Conservation (phyloP, 2,888 invertebrate species). For the Drosophila robusta region DNA sequence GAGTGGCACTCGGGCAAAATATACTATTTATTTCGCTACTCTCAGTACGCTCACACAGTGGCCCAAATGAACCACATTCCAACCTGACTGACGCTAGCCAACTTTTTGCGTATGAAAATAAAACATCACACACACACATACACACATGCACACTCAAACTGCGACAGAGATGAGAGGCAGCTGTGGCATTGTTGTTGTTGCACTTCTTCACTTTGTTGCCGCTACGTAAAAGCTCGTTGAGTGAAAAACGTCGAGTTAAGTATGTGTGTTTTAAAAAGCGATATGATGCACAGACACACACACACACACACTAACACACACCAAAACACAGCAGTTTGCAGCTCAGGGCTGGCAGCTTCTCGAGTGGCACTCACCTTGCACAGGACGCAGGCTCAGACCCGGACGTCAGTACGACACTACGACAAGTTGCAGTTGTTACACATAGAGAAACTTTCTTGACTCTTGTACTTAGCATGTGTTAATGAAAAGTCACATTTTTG, state of each 20-base stretch:
- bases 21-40: slow-evolving; percentile 78
- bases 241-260: slow-evolving; percentile 80
- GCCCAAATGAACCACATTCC: slow-evolving; percentile 74
- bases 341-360: slow-evolving; percentile 55
- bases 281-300: slow-evolving; percentile 53
- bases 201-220: slow-evolving; percentile 75
- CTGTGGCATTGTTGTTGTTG: slow-evolving; percentile 62
- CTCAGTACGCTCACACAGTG: slow-evolving; percentile 29
- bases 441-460: background rate
- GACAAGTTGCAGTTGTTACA: slow-evolving; percentile 22
- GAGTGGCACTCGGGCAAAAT: slow-evolving; percentile 78
- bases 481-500: too few species aligned
- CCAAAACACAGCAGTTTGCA: slow-evolving; percentile 19
- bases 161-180: slow-evolving; percentile 57
- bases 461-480: too few species aligned
- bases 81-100: slow-evolving; percentile 55
- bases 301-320: slow-evolving; percentile 25
- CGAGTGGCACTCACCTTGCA: slow-evolving; percentile 76
- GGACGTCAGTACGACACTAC: slow-evolving; percentile 48
- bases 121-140: slow-evolving; percentile 28
- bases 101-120: slow-evolving; percentile 74
- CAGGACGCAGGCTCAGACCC: slow-evolving; percentile 50
- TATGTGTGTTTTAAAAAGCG: slow-evolving; percentile 68
- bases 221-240: slow-evolving; percentile 75
- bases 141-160: slow-evolving; percentile 11